These are phyloP conservation scores for Blennius ocellaris DNA, from an alignment of 2,113 vertebrate species.

Conservation along the genomic window DNA sequence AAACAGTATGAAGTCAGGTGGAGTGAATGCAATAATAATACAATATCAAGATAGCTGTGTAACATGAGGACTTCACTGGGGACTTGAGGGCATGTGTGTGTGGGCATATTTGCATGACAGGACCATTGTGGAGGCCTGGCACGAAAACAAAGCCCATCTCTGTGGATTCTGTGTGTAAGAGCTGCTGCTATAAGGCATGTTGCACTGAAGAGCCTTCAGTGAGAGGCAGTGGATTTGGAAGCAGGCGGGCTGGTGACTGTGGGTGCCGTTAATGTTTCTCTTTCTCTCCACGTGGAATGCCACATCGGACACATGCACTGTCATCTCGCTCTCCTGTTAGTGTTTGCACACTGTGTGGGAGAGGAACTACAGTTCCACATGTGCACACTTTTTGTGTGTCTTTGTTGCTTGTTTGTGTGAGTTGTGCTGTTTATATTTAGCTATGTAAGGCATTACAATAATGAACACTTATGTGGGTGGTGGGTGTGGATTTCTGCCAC, in stretches of 20 bases:
- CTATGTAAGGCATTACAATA: slow-evolving; percentile 58
- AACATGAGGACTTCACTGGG: slow-evolving; percentile 42
- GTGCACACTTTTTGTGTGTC: slow-evolving; percentile 1
- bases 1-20: slow-evolving; percentile 19
- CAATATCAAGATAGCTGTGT: slow-evolving; percentile 30
- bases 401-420: slow-evolving; percentile 9
- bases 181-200: slow-evolving; percentile 54
- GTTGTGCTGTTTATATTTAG: slow-evolving; percentile 65
- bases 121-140: slow-evolving; percentile 64
- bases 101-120: slow-evolving; percentile 71
- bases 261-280: slow-evolving; percentile 39
- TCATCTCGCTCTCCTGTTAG: slow-evolving; percentile 50
- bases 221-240: slow-evolving; percentile 34
- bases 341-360: slow-evolving; percentile 52
- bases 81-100: slow-evolving; percentile 61
- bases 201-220: slow-evolving; percentile 41
- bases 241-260: background rate
- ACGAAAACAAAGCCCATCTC: slow-evolving; percentile 68
- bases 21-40: slow-evolving; percentile 26
- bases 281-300: slow-evolving; percentile 21
- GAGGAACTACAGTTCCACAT: background rate
- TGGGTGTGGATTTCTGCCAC: slow-evolving; percentile 58
- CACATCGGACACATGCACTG: slow-evolving; percentile 26
- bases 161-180: slow-evolving; percentile 57
- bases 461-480: slow-evolving; percentile 54